A percentile compares a stretch with the other conserved stretches of the same genome.
Evolutionary conservation across 2,797 vertebrate genomes (phyloP).

Genomic region (Neomorphus geoffroyi): DNA sequence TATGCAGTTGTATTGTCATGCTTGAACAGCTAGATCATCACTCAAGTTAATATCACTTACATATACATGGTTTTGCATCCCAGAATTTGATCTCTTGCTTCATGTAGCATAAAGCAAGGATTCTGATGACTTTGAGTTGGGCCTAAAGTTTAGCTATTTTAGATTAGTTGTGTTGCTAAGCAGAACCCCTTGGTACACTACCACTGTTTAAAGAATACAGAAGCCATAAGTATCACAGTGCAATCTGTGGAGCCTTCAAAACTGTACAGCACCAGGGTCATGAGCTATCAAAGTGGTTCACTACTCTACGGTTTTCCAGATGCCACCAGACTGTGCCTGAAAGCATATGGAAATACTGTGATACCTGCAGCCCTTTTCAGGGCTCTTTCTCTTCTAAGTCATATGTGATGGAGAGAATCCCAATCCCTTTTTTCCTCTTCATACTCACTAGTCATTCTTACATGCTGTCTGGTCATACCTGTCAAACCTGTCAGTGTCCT

Average conservation of each 20-base stretch:
- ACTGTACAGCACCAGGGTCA: neutral
- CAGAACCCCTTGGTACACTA: neutral
- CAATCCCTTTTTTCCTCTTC: neutral
- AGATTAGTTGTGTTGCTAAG: neutral
- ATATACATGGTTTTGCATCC: neutral
- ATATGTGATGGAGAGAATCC: neutral
- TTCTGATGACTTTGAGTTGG: neutral
- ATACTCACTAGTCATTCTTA: neutral
- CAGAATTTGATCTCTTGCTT: neutral
- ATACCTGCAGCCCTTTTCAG: neutral
- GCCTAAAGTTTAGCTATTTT: neutral
- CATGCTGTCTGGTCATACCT: neutral
- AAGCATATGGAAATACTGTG: neutral
- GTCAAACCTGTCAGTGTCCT: neutral
- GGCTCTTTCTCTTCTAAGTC: neutral
- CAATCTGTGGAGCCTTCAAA: neutral
- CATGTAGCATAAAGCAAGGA: neutral
- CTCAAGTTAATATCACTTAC: conserved; percentile 4
- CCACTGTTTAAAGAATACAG: neutral
- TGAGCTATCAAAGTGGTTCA: neutral
- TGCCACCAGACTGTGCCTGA: neutral
- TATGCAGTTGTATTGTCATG: conserved; percentile 10
- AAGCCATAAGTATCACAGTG: neutral
- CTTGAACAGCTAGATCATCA: conserved; percentile 20
- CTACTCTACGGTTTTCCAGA: neutral